Conservation (phyloP, 2,888 invertebrate species). For the Molanna angustata region DNA sequence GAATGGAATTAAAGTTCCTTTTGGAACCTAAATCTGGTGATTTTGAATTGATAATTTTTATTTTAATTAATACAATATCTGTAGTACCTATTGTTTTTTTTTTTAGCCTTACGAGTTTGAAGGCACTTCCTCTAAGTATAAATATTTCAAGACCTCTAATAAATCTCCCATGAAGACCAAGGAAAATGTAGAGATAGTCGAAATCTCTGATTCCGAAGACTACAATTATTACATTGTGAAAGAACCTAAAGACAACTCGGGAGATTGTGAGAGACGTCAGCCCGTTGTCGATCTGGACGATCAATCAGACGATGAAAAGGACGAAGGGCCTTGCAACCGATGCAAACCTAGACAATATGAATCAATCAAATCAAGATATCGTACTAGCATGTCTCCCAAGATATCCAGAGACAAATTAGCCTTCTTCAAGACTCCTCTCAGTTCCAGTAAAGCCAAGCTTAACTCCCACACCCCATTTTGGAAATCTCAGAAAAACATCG, state of each 20-base stretch:
- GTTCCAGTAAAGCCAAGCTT: slow-evolving; percentile 15
- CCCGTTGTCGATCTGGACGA: neutral
- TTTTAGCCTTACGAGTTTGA: slow-evolving; percentile 1
- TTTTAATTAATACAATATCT: too few relatives aligned
- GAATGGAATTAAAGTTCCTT: too few relatives aligned
- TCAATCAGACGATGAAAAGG: slow-evolving; percentile 9
- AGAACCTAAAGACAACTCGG: slow-evolving; percentile 7
- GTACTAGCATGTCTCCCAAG: slow-evolving; percentile 7
- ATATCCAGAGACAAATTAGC: neutral
- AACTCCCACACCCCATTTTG: slow-evolving; percentile 20
- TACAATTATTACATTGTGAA: slow-evolving; percentile 17
- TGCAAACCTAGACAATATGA: slow-evolving; percentile 18
- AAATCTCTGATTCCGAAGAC: slow-evolving; percentile 19
- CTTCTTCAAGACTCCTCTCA: slow-evolving; percentile 18
- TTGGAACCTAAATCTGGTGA: too few relatives aligned
- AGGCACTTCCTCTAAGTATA: neutral
- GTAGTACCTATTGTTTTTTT: slow-evolving; percentile 8
- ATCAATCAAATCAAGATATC: neutral
- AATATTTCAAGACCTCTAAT: slow-evolving; percentile 12
- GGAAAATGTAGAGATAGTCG: slow-evolving; percentile 4
- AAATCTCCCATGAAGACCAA: neutral
- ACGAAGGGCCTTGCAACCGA: slow-evolving; percentile 1
- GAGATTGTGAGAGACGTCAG: neutral
- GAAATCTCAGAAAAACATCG: slow-evolving; percentile 18
- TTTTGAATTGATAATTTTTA: too few relatives aligned